Evolutionary conservation across 2,113 vertebrate species (phyloP).

Genomic region (Psammodynastes pulverulentus): DNA sequence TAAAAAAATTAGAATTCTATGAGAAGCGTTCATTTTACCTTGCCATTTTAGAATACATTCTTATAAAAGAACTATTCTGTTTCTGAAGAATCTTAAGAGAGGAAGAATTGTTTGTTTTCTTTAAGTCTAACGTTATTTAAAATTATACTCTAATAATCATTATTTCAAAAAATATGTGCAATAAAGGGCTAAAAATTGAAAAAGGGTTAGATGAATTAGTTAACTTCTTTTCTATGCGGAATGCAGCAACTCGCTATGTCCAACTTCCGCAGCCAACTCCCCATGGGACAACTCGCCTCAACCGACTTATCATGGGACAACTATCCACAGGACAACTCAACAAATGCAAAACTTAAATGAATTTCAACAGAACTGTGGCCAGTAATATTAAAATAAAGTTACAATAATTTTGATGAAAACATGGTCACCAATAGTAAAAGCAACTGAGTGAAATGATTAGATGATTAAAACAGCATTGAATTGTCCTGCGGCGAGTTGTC

Average conservation of each 20-base stretch:
- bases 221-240: not conserved
- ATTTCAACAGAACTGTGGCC: too few species aligned
- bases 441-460: not conserved
- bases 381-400: too few species aligned
- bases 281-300: too few species aligned
- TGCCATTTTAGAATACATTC: not conserved
- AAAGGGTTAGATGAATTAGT: not conserved
- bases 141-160: slow-evolving; percentile 29
- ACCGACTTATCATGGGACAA: too few species aligned
- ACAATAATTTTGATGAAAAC: not conserved
- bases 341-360: too few species aligned
- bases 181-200: slow-evolving; percentile 20
- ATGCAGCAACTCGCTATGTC: not conserved
- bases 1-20: slow-evolving; percentile 46
- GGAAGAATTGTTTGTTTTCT: slow-evolving; percentile 34
- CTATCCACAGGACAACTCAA: not conserved
- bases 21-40: slow-evolving; percentile 47
- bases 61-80: not conserved
- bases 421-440: not conserved
- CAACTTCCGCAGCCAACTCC: not conserved
- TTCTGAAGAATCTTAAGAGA: slow-evolving; percentile 15
- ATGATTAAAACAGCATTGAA: not conserved
- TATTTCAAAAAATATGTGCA: slow-evolving; percentile 19
- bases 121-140: slow-evolving; percentile 34
- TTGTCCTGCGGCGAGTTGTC: not conserved